Evolutionary conservation across 2,888 invertebrate genomes (phyloP).

Genomic region (Ommatoiulus sabulosus): DNA sequence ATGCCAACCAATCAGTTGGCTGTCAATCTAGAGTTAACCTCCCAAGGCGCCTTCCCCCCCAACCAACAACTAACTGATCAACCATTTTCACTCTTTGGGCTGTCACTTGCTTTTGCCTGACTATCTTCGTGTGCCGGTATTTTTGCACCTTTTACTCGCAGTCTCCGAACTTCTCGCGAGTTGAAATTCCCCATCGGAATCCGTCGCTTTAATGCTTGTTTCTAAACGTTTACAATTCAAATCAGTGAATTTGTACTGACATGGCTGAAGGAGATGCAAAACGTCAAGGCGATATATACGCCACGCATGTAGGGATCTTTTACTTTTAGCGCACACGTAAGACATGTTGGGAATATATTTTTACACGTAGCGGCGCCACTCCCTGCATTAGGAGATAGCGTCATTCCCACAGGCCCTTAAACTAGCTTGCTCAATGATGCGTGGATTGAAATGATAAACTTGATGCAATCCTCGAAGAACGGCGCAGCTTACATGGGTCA

Average conservation of each 20-base stretch:
- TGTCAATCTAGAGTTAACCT: conserved; percentile 36
- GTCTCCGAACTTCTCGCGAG: conserved; percentile 18
- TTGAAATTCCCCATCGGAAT: conserved; percentile 24
- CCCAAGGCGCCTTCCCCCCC: conserved; percentile 20
- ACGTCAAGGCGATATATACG: background rate
- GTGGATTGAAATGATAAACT: background rate
- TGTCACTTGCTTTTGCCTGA: conserved; percentile 12
- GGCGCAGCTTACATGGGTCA: background rate
- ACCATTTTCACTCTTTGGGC: conserved; percentile 23
- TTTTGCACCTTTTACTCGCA: background rate
- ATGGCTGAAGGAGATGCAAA: conserved; percentile 31
- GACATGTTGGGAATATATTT: background rate
- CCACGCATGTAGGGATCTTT: background rate
- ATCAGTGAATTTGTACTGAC: conserved; percentile 36
- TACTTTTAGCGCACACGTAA: background rate
- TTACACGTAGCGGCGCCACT: background rate
- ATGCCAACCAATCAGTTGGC: conserved; percentile 28
- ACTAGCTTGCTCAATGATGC: background rate
- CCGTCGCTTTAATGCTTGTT: conserved; percentile 40
- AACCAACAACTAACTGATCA: conserved; percentile 31
- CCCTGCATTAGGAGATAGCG: background rate
- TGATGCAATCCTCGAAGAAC: background rate
- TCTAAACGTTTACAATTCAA: conserved; percentile 43
- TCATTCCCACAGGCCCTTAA: background rate
- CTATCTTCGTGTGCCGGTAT: background rate